phyloP scores from a whole-genome alignment of 2,888 invertebrate species.

The Cryptocephalus primarius region DNA sequence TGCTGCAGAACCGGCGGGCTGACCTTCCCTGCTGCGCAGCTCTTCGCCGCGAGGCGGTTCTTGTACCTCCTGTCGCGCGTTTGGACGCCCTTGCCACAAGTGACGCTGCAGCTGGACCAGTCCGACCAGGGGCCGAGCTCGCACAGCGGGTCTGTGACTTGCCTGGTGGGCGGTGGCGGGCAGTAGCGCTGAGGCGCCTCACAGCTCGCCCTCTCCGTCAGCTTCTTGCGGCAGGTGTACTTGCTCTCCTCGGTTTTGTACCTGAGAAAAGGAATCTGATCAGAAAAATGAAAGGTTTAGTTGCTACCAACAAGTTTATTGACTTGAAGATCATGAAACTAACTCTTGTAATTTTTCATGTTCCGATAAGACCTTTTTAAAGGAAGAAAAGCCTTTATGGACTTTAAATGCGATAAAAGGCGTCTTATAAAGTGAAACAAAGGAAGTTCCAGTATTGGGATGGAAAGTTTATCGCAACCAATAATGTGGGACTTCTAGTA shows the following conservation, averaged over 20 bases:
- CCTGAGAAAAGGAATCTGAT: neutral
- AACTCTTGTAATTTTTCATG: too few species aligned
- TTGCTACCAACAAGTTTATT: too few species aligned
- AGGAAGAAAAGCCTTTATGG: too few species aligned
- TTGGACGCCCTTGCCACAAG: constrained; percentile 59
- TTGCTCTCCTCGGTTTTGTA: constrained; percentile 42
- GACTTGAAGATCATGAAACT: too few species aligned
- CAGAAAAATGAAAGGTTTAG: neutral
- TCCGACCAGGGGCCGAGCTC: constrained; percentile 63
- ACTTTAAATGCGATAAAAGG: too few species aligned
- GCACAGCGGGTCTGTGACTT: constrained; percentile 48
- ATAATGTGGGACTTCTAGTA: too few species aligned
- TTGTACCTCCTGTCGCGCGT: constrained; percentile 59
- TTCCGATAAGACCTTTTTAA: too few species aligned
- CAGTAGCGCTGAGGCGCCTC: constrained; percentile 37
- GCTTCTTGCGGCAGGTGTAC: constrained; percentile 48
- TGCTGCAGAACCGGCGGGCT: constrained; percentile 38
- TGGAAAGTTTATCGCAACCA: too few species aligned
- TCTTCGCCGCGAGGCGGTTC: constrained; percentile 49
- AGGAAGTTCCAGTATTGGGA: too few species aligned
- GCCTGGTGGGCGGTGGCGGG: constrained; percentile 22
- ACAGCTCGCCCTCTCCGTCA: constrained; percentile 45
- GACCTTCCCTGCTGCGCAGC: constrained; percentile 43
- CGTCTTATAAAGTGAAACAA: too few species aligned
- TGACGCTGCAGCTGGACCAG: constrained; percentile 70